Evolutionary conservation across 2,113 vertebrate genomes (phyloP).

Genomic region (Alligator sinensis): DNA sequence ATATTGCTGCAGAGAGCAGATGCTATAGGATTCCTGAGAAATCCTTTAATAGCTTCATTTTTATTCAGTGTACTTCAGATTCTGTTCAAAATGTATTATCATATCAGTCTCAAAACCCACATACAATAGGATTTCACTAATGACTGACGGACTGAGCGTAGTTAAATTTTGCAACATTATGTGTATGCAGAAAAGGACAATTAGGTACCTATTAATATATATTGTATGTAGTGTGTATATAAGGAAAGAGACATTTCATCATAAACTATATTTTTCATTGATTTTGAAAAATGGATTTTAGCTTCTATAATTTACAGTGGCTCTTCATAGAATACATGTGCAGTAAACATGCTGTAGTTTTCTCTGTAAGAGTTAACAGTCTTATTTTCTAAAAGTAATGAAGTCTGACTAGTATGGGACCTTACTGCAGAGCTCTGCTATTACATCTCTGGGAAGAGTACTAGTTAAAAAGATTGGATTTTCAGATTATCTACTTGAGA

Average conservation of each 20-base stretch:
- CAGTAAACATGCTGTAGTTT: not conserved
- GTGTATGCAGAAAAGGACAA: not conserved
- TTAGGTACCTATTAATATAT: not conserved
- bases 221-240: not conserved
- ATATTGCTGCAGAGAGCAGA: not conserved
- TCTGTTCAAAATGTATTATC: conserved; percentile 1
- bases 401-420: fast-evolving
- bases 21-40: not conserved
- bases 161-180: too few species aligned
- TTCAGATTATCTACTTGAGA: not conserved
- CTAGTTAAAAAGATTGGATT: not conserved
- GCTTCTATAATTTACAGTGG: not conserved
- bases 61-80: not conserved
- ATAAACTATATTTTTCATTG: not conserved
- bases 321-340: not conserved
- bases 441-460: not conserved
- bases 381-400: not conserved
- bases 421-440: not conserved
- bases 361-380: too few species aligned
- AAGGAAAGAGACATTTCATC: not conserved
- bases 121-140: not conserved
- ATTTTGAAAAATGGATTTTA: not conserved
- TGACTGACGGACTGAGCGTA: not conserved
- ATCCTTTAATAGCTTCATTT: not conserved
- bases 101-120: not conserved